A percentile compares a stretch with the other conserved stretches of the same genome.
Conservation (phyloP, 2,113 vertebrate genomes). For the Oreocharis arfaki region DNA sequence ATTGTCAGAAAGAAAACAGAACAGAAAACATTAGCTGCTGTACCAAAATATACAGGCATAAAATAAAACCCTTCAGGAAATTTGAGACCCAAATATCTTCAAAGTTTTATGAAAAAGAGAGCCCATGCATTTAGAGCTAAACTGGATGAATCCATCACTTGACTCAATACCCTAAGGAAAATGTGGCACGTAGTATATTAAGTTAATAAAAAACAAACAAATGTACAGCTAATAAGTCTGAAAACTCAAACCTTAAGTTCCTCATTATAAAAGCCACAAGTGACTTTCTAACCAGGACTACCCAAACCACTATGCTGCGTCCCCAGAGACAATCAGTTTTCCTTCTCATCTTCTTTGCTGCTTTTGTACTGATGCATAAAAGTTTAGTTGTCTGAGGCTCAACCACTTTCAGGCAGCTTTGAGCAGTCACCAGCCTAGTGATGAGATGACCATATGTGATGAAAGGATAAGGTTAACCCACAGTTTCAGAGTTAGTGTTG, state of each 20-base stretch:
- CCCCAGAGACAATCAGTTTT: conserved; percentile 20
- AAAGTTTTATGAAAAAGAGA: background rate
- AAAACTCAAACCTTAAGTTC: conserved; percentile 56
- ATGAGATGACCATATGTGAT: background rate
- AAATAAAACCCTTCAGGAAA: background rate
- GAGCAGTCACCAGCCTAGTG: background rate
- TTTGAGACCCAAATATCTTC: background rate
- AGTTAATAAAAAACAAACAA: conserved; percentile 51
- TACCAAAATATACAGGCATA: background rate
- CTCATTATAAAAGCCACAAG: conserved; percentile 55
- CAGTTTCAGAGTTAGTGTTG: background rate
- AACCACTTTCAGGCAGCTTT: conserved; percentile 18
- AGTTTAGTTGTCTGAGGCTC: background rate
- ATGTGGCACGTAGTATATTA: background rate
- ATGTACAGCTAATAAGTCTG: conserved; percentile 41
- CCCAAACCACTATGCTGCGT: background rate
- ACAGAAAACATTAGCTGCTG: background rate
- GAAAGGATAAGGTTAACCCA: conserved; percentile 26
- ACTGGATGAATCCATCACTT: conserved; percentile 1
- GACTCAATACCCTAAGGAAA: conserved; percentile 32
- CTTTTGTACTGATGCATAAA: conserved; percentile 38
- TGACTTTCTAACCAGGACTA: conserved; percentile 32
- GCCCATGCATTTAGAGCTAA: background rate
- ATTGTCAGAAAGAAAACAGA: background rate
- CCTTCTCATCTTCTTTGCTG: conserved; percentile 37